Evolutionary conservation across 2,888 invertebrate species (phyloP), one percentile per base, ranked within the genome.

Genomic region (Stenurella melanura): DNA sequence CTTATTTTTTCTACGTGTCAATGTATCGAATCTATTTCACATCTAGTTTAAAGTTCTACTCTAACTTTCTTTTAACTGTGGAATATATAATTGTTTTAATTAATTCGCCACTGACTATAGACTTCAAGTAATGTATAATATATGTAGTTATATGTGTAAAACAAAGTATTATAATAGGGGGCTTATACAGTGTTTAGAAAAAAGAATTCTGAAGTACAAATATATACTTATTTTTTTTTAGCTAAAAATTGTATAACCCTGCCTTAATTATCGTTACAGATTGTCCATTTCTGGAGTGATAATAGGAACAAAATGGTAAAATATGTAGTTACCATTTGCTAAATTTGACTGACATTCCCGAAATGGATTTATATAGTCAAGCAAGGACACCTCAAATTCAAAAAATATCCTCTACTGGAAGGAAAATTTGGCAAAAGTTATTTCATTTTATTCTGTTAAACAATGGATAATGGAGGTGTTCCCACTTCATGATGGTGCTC

Each of bases 301-400:
- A 54, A 67, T 77, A 67, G 34, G 66, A 72, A 58, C 34, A 12
- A 77, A 70, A 12, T 71, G 71, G 67, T 76, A 56, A 71, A 70
- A 68, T 42, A 70, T 67, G 58, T 77, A 63, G 42, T 68, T 57
- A 58, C 38, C 74, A 74, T 74, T 72, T 72, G 61, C 64, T 61
- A 26, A 57, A 78, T 66, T 74, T 73, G 69, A 75, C 74, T 77
- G 74, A 77, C 60, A 34, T 78, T 75, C 70, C 73, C 66, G 73
- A 75, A 75, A 73, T 70, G 63, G 77, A 66, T 58, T 58, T 78
- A 78, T 60, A 73, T 75, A 72, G 56, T 18, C 34, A 58, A 66
- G 21, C 30, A 71, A 71, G 56, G 30, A 61, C 26, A 34, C 54
- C 74, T 50, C 54, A 69, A 76, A 66, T 69, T 34, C 66, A 66